These are phyloP conservation scores for Lucinisca nassula DNA, from an alignment of 2,888 invertebrate species.

Conservation along the genomic window DNA sequence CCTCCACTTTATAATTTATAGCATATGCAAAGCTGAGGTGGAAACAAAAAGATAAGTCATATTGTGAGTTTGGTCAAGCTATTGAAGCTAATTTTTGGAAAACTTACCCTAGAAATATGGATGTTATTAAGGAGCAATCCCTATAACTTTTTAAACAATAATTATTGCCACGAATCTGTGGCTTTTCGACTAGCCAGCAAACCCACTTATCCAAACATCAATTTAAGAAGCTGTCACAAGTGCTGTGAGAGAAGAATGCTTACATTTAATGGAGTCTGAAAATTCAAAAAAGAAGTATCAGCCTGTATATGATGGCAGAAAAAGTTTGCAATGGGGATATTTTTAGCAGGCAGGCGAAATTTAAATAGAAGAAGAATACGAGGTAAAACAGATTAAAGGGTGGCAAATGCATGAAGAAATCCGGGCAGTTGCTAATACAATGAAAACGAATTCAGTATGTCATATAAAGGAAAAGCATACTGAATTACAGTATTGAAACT, in stretches of 20 bases:
- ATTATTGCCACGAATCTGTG: slow-evolving; percentile 41
- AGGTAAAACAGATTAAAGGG: too few relatives aligned
- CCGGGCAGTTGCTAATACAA: too few relatives aligned
- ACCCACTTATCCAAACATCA: slow-evolving; percentile 37
- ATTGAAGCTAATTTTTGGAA: slow-evolving; percentile 43
- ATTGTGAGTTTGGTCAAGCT: slow-evolving; percentile 43
- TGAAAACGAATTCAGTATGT: too few relatives aligned
- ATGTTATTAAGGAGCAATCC: slow-evolving; percentile 29
- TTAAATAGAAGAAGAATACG: too few relatives aligned
- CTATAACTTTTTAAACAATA: slow-evolving; percentile 36
- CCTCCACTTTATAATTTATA: neutral
- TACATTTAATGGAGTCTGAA: neutral
- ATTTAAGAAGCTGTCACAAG: slow-evolving; percentile 45
- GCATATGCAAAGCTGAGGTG: slow-evolving; percentile 32
- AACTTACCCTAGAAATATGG: slow-evolving; percentile 34
- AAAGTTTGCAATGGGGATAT: neutral
- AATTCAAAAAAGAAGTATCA: neutral
- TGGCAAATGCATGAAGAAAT: too few relatives aligned
- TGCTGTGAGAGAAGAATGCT: slow-evolving; percentile 46
- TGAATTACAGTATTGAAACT: too few relatives aligned
- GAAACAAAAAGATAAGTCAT: slow-evolving; percentile 18
- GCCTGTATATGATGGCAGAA: too few relatives aligned
- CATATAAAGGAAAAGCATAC: too few relatives aligned
- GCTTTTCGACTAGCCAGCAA: slow-evolving; percentile 50
- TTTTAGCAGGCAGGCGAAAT: too few relatives aligned